Conservation (phyloP, 1,140 invertebrate species). For the Zaprionus africanus region DNA sequence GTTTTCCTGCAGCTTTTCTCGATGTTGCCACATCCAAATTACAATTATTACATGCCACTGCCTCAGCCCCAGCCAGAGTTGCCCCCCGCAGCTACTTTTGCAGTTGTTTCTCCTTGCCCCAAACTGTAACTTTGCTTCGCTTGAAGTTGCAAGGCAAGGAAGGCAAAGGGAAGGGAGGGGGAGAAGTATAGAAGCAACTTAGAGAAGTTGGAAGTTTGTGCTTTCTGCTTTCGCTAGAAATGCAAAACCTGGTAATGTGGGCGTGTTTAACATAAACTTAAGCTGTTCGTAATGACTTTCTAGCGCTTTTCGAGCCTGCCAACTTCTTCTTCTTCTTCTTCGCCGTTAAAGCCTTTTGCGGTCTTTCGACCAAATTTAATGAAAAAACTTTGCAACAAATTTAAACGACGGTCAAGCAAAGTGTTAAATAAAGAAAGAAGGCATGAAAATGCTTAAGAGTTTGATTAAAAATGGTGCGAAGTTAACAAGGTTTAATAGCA, state of each 20-base stretch:
- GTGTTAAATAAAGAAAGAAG: neutral
- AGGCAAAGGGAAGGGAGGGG: neutral
- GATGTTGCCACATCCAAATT: slow-evolving; percentile 68
- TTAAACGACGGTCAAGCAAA: slow-evolving; percentile 27
- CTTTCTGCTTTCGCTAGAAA: slow-evolving; percentile 41
- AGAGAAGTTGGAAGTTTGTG: slow-evolving; percentile 9
- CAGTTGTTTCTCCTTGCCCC: slow-evolving; percentile 43
- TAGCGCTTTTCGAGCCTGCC: slow-evolving; percentile 40
- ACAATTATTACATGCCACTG: slow-evolving; percentile 80
- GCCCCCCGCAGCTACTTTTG: slow-evolving; percentile 40
- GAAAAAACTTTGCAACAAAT: slow-evolving; percentile 65
- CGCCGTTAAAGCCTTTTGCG: slow-evolving; percentile 49
- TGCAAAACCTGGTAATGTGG: slow-evolving; percentile 78
- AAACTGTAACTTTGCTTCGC: slow-evolving; percentile 49
- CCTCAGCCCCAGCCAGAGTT: neutral
- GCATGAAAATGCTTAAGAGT: neutral
- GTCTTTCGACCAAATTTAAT: slow-evolving; percentile 51
- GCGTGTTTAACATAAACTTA: slow-evolving; percentile 80
- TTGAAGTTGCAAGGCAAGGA: neutral
- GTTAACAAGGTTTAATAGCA: neutral
- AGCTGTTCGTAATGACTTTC: slow-evolving; percentile 79
- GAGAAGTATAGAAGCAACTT: neutral
- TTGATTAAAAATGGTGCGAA: neutral
- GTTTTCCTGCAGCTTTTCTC: slow-evolving; percentile 55
- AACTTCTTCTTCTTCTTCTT: too few relatives aligned